phyloP scores from a whole-genome alignment of 23 tunicate genomes.

The Halocynthia aurantium region DNA sequence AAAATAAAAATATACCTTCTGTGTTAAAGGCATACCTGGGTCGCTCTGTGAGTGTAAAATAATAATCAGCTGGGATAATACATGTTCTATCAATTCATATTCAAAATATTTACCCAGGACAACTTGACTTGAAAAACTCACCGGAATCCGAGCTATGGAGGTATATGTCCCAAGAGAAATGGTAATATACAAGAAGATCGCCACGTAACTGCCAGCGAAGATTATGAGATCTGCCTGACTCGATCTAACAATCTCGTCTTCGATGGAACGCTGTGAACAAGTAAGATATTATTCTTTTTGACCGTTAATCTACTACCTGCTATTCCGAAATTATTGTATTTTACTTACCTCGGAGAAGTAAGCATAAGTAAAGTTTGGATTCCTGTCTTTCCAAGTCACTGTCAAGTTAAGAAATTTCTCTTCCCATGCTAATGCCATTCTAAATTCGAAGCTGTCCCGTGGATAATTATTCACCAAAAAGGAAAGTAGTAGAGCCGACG shows the following conservation, averaged over 20 bases:
- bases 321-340: neutral
- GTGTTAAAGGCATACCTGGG: no score
- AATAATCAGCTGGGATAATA: no score
- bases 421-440: conserved; percentile 78
- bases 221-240: conserved; percentile 73
- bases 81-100: no score
- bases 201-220: conserved; percentile 84
- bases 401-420: conserved; percentile 54
- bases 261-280: conserved; percentile 67
- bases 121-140: conserved; percentile 17
- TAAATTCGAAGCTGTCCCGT: conserved; percentile 37
- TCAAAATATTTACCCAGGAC: no score
- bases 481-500: conserved; percentile 50
- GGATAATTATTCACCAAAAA: conserved; percentile 66
- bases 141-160: conserved; percentile 76
- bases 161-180: conserved; percentile 94
- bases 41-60: no score
- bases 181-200: conserved; percentile 91
- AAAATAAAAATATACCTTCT: no score
- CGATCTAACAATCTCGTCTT: conserved; percentile 84
- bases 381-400: conserved; percentile 31
- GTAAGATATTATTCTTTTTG: neutral
- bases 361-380: conserved; percentile 58
- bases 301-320: neutral
- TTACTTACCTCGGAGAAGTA: conserved; percentile 83